Conservation (phyloP, 2,888 invertebrate species). For the Brenthis hecate region DNA sequence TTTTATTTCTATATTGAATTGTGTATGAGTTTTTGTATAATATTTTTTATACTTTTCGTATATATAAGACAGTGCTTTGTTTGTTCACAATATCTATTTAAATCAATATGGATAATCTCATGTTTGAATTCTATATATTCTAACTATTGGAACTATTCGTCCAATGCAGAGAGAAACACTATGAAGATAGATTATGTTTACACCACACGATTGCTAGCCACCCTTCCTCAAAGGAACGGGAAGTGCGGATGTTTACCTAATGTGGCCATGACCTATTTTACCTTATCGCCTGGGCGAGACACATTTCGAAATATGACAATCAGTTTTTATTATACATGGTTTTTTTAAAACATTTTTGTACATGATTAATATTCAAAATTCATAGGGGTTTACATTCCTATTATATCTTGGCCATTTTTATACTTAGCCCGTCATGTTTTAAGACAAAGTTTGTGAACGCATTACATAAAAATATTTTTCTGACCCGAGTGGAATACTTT, state of each 20-base stretch:
- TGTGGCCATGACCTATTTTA: conserved; percentile 69
- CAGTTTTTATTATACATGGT: not conserved
- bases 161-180: conserved; percentile 5
- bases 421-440: too few relatives aligned
- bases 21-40: too few relatives aligned
- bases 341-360: not conserved
- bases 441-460: too few relatives aligned
- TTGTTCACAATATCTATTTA: too few relatives aligned
- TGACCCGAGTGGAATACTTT: conserved; percentile 40
- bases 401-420: too few relatives aligned
- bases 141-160: not conserved
- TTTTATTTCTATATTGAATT: too few relatives aligned
- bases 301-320: conserved; percentile 54
- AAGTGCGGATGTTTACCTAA: conserved; percentile 53
- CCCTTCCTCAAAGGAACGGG: conserved; percentile 30
- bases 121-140: not conserved
- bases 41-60: too few relatives aligned
- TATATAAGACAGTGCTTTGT: too few relatives aligned
- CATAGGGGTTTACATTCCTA: too few relatives aligned
- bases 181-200: conserved; percentile 31
- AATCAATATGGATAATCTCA: too few relatives aligned
- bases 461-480: conserved; percentile 5
- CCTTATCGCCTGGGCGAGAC: conserved; percentile 51
- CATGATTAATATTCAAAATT: not conserved
- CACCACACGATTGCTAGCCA: conserved; percentile 22